These are phyloP conservation scores for Glossophaga mutica DNA, from an alignment of 2,797 vertebrate genomes.

Conservation along the genomic window DNA sequence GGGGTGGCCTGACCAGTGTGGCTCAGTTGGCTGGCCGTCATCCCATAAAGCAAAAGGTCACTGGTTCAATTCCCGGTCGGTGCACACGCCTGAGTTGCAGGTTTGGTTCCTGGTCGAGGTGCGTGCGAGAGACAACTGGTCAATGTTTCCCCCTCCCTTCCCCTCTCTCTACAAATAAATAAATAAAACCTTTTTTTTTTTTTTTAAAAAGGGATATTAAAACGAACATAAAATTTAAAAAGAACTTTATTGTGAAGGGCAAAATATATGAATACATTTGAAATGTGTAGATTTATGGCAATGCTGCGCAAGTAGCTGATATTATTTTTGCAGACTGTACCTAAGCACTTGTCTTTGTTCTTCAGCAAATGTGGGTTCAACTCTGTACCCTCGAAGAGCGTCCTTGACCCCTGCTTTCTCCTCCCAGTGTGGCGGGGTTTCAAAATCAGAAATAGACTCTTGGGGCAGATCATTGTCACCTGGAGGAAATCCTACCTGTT, in stretches of 20 bases:
- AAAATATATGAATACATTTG: not conserved
- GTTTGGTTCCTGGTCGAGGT: not conserved
- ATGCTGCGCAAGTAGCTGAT: not conserved
- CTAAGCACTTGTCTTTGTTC: not conserved
- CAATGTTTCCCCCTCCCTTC: not conserved
- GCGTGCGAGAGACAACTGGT: rapidly evolving
- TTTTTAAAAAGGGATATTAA: not conserved
- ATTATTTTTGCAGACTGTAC: not conserved
- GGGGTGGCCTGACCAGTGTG: not conserved
- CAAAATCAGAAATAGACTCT: not conserved
- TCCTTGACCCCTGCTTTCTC: not conserved
- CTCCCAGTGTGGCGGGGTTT: not conserved
- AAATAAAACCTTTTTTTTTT: not conserved
- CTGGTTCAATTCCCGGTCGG: not conserved
- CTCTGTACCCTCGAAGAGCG: not conserved
- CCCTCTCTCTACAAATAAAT: not conserved
- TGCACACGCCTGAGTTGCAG: not conserved
- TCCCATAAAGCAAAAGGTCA: not conserved
- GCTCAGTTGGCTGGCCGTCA: not conserved
- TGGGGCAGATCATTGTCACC: not conserved
- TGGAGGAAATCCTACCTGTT: not conserved
- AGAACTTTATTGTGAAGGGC: not conserved
- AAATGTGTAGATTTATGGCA: not conserved
- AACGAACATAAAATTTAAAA: not conserved
- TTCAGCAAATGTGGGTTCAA: not conserved